Base-by-base conservation (phyloP, 2,888 invertebrate genomes). In the Furcula furcula region DNA sequence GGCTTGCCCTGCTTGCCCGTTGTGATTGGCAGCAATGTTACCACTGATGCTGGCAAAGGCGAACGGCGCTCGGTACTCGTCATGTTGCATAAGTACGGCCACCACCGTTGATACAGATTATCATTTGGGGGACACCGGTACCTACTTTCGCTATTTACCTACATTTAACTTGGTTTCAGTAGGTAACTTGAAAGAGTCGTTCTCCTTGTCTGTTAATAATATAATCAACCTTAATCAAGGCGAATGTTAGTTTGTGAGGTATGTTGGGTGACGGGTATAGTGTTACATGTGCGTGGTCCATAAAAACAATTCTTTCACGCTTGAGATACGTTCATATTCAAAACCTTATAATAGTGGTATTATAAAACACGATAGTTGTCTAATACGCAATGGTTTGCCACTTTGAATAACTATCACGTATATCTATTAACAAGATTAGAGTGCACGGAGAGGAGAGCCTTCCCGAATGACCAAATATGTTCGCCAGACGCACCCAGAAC, bases 91-190 rank as follows among this genome's bases (percentile, higher is more conserved):
- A 85, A 86, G 75, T 67, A 64, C 65, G 63, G 59, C 64, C 63
- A 49, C 62, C 68, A 49, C 62, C 68, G 67, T 76, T 83, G 81
- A 86, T 85, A 83, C 82, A 83, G 84, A 86, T 86, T 79, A 83
- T 83, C 81, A 81, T 86, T 86, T 87, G 87, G 82, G 83, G 86
- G 86, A 80, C 86, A 80, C 78, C 62, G 59, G 73, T 74, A 86
- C 58, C 60, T 63, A 66, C 87, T 87, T 87, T 87, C 87, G 84
- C 86, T 81, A 67, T 69, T 72, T 62, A 62, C 60, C 60, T 60
- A 60, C 59, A 53, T 59, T 51, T 42, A 46, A 51, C 56, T 56
- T 54, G 39, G 51, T 48, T 60, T 55, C 51, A 45, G 39, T 25
- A n/a, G n/a, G n/a, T n/a, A 7, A 40, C 49, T 45, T 40, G 21